These are phyloP conservation scores for Myotis vivesi DNA, from an alignment of 2,797 vertebrate species.

Conservation along the genomic window DNA sequence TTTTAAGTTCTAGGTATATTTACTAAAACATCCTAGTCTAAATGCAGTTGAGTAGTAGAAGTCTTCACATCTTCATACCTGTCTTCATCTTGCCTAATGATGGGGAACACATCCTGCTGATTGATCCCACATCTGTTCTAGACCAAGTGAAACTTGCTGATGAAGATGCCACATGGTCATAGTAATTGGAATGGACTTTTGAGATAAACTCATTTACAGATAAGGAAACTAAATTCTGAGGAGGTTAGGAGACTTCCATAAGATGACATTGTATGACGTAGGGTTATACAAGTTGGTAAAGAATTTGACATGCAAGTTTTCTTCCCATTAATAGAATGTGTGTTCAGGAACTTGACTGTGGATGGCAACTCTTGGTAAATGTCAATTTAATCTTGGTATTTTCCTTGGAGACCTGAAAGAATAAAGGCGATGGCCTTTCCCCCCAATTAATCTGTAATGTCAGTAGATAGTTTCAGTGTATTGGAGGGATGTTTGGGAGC, in stretches of 20 bases:
- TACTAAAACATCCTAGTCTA: background rate
- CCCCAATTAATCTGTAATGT: constrained; percentile 37
- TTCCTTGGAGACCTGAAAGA: constrained; percentile 53
- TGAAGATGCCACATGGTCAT: background rate
- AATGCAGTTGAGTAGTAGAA: background rate
- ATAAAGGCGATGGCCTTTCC: background rate
- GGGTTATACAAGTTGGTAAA: background rate
- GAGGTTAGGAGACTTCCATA: background rate
- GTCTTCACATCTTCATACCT: background rate
- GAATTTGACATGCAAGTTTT: background rate
- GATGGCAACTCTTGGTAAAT: constrained; percentile 55
- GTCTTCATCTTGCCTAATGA: background rate
- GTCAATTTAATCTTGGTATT: constrained; percentile 56
- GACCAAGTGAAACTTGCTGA: background rate
- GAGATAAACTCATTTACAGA: background rate
- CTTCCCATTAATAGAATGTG: background rate
- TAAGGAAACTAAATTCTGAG: background rate
- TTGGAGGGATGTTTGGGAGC: constrained; percentile 29
- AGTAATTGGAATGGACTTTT: background rate
- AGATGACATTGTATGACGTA: background rate
- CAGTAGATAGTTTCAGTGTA: background rate
- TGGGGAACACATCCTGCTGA: background rate
- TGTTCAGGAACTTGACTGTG: background rate
- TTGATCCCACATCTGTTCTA: background rate
- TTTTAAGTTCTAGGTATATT: background rate